Percentiles rank a stretch among this genome's conserved stretches.
phyloP scores from a whole-genome alignment of 2,888 invertebrate genomes.

The Geotrupes spiniger region DNA sequence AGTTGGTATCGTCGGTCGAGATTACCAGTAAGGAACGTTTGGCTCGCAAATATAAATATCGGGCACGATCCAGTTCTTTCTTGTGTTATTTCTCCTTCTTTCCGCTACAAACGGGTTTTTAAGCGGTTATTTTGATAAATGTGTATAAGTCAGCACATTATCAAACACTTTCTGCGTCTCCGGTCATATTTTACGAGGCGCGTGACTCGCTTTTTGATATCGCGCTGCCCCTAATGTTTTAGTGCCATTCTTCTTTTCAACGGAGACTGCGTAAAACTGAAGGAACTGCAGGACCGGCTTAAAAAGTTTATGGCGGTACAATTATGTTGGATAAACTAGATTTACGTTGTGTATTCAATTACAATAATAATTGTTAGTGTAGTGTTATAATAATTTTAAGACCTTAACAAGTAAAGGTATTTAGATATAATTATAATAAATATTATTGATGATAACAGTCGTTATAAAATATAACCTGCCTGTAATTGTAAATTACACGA shows the following conservation, averaged over 20 bases:
- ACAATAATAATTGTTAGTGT: too few relatives aligned
- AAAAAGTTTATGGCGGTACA: too few relatives aligned
- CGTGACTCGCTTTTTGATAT: constrained; percentile 40
- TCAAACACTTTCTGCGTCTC: constrained; percentile 40
- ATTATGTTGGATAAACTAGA: too few relatives aligned
- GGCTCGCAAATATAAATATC: not conserved
- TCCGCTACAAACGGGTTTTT: constrained; percentile 3
- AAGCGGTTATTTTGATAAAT: constrained; percentile 37
- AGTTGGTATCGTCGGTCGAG: too few relatives aligned
- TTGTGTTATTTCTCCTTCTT: not conserved
- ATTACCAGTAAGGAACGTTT: not conserved
- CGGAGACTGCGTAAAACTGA: constrained; percentile 17
- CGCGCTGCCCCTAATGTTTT: constrained; percentile 30
- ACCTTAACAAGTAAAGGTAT: too few relatives aligned
- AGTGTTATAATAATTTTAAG: too few relatives aligned
- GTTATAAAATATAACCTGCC: too few relatives aligned
- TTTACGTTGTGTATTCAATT: too few relatives aligned
- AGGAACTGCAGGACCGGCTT: too few relatives aligned
- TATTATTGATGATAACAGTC: too few relatives aligned
- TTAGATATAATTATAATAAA: too few relatives aligned
- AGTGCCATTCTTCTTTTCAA: constrained; percentile 29
- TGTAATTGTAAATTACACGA: too few relatives aligned
- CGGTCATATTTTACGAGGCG: constrained; percentile 31
- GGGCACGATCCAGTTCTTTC: not conserved
- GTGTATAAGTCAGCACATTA: constrained; percentile 43